These are phyloP conservation scores for Myanophis thanlyinensis DNA, from an alignment of 2,113 vertebrate genomes.

Conservation along the genomic window DNA sequence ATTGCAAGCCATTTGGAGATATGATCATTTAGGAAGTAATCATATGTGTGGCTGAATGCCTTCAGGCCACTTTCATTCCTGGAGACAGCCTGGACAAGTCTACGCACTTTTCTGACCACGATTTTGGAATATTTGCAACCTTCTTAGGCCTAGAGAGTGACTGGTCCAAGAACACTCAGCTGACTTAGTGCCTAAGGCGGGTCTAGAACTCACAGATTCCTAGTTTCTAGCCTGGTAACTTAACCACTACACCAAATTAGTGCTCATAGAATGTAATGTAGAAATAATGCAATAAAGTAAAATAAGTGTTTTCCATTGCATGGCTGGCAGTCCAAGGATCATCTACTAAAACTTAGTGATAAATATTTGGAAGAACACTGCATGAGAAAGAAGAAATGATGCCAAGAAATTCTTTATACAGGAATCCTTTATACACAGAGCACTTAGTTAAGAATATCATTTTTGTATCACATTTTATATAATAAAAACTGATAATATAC, in stretches of 20 bases:
- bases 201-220: too few species aligned
- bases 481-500: neutral
- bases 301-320: too few species aligned
- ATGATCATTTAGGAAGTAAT: neutral
- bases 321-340: too few species aligned
- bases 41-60: too few species aligned
- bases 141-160: neutral
- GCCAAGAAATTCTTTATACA: neutral
- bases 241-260: too few species aligned
- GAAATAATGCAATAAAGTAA: too few species aligned
- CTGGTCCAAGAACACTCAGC: neutral
- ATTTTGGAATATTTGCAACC: neutral
- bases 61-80: neutral
- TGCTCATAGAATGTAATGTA: too few species aligned
- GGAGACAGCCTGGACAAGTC: neutral
- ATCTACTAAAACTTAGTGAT: too few species aligned
- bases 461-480: too few species aligned
- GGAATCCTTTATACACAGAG: neutral
- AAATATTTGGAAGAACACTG: neutral
- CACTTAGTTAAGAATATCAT: neutral
- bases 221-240: too few species aligned
- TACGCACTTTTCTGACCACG: neutral
- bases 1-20: neutral
- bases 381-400: neutral
- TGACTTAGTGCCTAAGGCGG: too few species aligned